Evolutionary conservation across 2,113 vertebrate genomes (phyloP).

Genomic region (Bubo scandiacus): DNA sequence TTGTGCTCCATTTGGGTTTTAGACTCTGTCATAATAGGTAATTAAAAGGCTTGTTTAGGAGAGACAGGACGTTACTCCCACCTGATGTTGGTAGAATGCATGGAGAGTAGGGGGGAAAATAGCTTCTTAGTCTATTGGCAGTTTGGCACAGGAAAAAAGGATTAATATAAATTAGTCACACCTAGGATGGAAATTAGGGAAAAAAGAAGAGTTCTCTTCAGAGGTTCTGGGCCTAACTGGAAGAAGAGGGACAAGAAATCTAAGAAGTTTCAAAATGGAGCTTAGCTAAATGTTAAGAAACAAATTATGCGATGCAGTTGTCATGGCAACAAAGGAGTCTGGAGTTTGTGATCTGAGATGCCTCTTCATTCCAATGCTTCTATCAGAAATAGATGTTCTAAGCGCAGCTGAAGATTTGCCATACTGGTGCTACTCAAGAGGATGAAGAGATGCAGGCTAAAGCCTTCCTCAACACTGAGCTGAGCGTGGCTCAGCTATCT

Average conservation of each 20-base stretch:
- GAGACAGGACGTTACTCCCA: not conserved
- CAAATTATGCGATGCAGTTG: slow-evolving; percentile 39
- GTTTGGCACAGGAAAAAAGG: not conserved
- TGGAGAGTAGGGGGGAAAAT: not conserved
- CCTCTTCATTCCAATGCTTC: not conserved
- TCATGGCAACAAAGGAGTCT: slow-evolving; percentile 27
- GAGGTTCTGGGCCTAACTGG: not conserved
- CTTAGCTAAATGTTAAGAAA: slow-evolving; percentile 25
- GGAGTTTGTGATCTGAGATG: slow-evolving; percentile 16
- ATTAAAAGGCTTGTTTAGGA: not conserved
- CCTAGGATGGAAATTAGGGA: not conserved
- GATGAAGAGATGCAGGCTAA: not conserved
- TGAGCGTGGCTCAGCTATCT: not conserved
- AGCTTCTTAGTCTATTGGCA: not conserved
- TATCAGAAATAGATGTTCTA: slow-evolving; percentile 25
- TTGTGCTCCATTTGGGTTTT: not conserved
- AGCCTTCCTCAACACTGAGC: not conserved
- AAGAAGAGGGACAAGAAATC: not conserved
- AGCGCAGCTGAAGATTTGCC: not conserved
- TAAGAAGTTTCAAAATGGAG: slow-evolving; percentile 21
- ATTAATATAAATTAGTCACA: not conserved
- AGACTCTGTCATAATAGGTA: not conserved
- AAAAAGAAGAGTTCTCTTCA: not conserved
- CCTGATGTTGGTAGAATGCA: not conserved
- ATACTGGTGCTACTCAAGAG: not conserved